A percentile compares a stretch with the other conserved stretches of the same genome.
phyloP scores from a whole-genome alignment of 2,888 invertebrate species.

The Drosophila leonis region DNA sequence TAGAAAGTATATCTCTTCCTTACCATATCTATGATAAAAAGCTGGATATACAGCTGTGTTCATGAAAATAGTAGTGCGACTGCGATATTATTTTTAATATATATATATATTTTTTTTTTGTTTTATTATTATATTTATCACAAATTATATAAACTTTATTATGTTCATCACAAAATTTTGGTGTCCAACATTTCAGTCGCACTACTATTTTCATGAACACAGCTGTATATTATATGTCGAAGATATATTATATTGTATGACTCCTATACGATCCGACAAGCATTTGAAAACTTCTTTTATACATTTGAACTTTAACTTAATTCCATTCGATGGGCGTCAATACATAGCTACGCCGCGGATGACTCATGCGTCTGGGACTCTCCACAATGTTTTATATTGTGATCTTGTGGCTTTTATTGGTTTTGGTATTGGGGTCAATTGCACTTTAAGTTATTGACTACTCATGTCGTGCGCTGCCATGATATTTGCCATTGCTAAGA shows the following conservation, averaged over 20 bases:
- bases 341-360: neutral
- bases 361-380: slow-evolving; percentile 5
- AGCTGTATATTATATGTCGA: neutral
- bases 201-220: neutral
- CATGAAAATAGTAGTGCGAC: too few relatives aligned
- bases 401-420: slow-evolving; percentile 29
- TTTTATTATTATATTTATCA: too few relatives aligned
- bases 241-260: neutral
- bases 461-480: slow-evolving; percentile 35
- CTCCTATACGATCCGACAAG: neutral
- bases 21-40: too few relatives aligned
- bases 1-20: neutral
- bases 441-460: slow-evolving; percentile 52
- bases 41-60: too few relatives aligned
- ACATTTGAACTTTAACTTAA: neutral
- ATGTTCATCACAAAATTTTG: too few relatives aligned
- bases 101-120: too few relatives aligned
- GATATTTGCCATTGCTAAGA: slow-evolving; percentile 49
- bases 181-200: too few relatives aligned
- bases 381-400: neutral
- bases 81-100: too few relatives aligned
- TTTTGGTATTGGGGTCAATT: slow-evolving; percentile 58
- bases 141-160: too few relatives aligned
- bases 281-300: too few relatives aligned
- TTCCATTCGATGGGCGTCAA: too few relatives aligned